A percentile compares a stretch with the other conserved stretches of the same genome.
Conservation (phyloP, 1,140 invertebrate genomes). For the Sitophilus oryzae region DNA sequence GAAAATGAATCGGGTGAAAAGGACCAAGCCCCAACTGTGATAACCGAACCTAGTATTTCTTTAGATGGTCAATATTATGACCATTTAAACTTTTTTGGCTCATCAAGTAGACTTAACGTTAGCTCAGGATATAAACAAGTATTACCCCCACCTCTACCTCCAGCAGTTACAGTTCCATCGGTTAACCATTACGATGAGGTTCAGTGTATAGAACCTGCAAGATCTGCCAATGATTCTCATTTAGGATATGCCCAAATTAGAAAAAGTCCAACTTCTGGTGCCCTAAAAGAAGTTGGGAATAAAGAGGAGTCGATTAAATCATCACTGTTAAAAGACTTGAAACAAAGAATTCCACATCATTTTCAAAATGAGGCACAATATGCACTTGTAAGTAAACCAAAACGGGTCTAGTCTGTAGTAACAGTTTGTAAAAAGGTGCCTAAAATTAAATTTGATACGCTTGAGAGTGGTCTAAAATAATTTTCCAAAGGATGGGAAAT, state of each 20-base stretch:
- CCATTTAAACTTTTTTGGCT: constrained; percentile 71
- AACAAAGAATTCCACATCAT: constrained; percentile 51
- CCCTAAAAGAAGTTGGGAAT: constrained; percentile 8
- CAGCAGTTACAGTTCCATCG: constrained; percentile 29
- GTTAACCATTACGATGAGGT: constrained; percentile 67
- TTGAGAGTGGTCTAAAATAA: constrained; percentile 1
- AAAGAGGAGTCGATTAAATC: not conserved
- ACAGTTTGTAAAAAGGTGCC: not conserved
- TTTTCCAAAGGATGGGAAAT: not conserved
- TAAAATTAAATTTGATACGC: not conserved
- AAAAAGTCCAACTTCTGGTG: constrained; percentile 50
- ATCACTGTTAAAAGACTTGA: not conserved
- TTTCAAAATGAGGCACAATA: constrained; percentile 71
- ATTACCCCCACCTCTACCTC: constrained; percentile 42
- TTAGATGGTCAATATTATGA: constrained; percentile 58
- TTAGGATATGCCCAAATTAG: constrained; percentile 69
- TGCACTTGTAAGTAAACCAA: constrained; percentile 73
- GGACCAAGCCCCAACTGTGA: constrained; percentile 35
- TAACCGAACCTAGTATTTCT: constrained; percentile 22
- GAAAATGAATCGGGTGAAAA: constrained; percentile 18
- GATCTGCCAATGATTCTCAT: constrained; percentile 71
- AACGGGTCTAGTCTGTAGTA: constrained; percentile 56
- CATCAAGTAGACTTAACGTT: constrained; percentile 59
- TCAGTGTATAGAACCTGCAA: constrained; percentile 55
- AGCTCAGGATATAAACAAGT: constrained; percentile 57